These are phyloP conservation scores for Probaryconus sp. DNA, from an alignment of 1,140 invertebrate genomes.

Conservation along the genomic window DNA sequence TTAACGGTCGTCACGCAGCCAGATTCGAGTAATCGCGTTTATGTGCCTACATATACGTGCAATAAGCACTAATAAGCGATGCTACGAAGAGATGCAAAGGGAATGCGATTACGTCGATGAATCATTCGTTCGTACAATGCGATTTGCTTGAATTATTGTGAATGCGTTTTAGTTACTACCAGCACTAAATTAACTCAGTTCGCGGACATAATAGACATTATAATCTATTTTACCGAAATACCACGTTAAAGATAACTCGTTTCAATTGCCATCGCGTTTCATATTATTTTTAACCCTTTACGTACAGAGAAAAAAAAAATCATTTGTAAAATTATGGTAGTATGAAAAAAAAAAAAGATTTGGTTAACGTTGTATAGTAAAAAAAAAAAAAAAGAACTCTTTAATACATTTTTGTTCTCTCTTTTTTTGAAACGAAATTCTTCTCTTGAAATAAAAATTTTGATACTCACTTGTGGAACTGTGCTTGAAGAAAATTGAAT, in stretches of 20 bases:
- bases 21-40: constrained; percentile 60
- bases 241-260: constrained; percentile 8
- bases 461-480: constrained; percentile 89
- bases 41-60: constrained; percentile 46
- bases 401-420: too few relatives aligned
- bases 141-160: constrained; percentile 57
- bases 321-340: too few relatives aligned
- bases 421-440: constrained; percentile 1
- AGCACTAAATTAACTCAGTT: constrained; percentile 29
- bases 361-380: too few relatives aligned
- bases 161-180: constrained; percentile 48
- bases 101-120: constrained; percentile 60
- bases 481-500: constrained; percentile 90
- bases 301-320: too few relatives aligned
- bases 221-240: not conserved
- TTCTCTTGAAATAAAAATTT: not conserved
- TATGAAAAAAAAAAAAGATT: too few relatives aligned
- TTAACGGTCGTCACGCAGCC: constrained; percentile 55
- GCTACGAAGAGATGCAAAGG: constrained; percentile 50
- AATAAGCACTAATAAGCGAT: constrained; percentile 58
- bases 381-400: too few relatives aligned
- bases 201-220: constrained; percentile 5
- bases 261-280: not conserved
- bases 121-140: constrained; percentile 51
- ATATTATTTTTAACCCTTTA: too few relatives aligned